phyloP scores from a whole-genome alignment of 2,797 vertebrate species.

The Pygocentrus nattereri region DNA sequence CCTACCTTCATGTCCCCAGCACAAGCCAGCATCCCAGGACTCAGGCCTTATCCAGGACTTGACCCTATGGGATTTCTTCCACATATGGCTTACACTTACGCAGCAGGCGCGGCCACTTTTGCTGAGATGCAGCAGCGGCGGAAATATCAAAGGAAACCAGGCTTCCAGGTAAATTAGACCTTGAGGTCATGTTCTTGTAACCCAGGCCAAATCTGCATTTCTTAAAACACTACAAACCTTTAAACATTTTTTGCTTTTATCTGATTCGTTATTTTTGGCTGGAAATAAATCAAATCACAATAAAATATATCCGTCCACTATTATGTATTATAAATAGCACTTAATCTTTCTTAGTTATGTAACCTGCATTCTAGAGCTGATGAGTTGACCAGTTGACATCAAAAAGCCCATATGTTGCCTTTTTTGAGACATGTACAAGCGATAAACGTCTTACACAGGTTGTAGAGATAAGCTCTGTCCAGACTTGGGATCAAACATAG shows the following conservation, averaged over 20 bases:
- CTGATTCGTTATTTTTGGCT: no score
- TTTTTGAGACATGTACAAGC: conserved; percentile 55
- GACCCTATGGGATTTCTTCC: conserved; percentile 97
- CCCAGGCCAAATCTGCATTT: not conserved
- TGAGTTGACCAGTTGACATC: not conserved
- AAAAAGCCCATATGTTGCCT: conserved; percentile 62
- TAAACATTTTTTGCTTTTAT: not conserved
- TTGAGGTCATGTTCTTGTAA: not conserved
- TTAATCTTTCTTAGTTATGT: not conserved
- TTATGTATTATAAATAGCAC: no score
- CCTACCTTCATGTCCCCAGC: conserved; percentile 92
- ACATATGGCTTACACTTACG: conserved; percentile 96
- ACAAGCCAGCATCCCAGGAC: conserved; percentile 90
- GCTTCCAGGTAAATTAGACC: conserved; percentile 89
- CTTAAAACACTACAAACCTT: not conserved
- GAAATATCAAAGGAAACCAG: conserved; percentile 92
- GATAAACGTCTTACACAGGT: conserved; percentile 70
- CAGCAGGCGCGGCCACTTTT: conserved; percentile 92
- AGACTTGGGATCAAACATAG: conserved; percentile 73
- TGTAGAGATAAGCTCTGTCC: conserved; percentile 76
- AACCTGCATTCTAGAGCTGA: conserved; percentile 11
- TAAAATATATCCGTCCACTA: no score
- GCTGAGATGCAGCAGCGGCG: conserved; percentile 94
- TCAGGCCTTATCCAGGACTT: conserved; percentile 91
- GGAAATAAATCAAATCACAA: no score